Base-by-base conservation (phyloP, 2,797 vertebrate genomes). In the Oreochromis mossambicus region DNA sequence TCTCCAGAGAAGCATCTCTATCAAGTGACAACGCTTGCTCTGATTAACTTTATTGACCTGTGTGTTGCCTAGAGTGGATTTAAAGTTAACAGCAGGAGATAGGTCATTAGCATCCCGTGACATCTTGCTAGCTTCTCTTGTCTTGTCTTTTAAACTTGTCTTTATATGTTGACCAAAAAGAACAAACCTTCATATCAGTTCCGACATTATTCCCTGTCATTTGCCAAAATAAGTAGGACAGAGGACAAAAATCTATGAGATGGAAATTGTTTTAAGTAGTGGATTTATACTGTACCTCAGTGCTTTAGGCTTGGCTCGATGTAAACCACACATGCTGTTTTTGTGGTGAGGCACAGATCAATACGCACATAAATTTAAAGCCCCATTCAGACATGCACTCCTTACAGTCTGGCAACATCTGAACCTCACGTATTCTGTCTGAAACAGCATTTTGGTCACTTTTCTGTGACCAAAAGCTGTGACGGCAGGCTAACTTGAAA, bases 1-100 rank as follows among this genome's bases (percentile, higher is more conserved):
- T 86, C 83, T 89, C 89, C 86, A 90, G 83, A 88, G 8, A 81
- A 79, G 84, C 36, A 76, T 81, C 17, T 68, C 24, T 26, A 38
- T 79, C 81, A 78, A 51, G 41, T 24, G 81, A 54, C n/a, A 1
- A 43, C 14, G 2, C 24, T 36, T 10, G 26, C 41, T 80, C 19
- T 41, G 29, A 68, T 43, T 15, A 81, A 82, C 26, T 77, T 54
- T n/a, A 85, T 80, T 3, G 13, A 78, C 50, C 76, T 32, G 38
- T 46, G 12, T 78, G 43, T 73, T 61, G 5, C 36, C n/a, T 77
- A 9, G 8, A n/a, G 38, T 56, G 10, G 13, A 14, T 78, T 76
- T 56, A 86, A 90, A 87, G 24, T 10, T 19, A 80, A 56, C 63
- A 11, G 43, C 21, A 34, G 61, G 41, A 5, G 15, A 48, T 48